These are phyloP conservation scores for Minunthozetes semirufus DNA, from an alignment of 2,888 invertebrate genomes.

Conservation along the genomic window DNA sequence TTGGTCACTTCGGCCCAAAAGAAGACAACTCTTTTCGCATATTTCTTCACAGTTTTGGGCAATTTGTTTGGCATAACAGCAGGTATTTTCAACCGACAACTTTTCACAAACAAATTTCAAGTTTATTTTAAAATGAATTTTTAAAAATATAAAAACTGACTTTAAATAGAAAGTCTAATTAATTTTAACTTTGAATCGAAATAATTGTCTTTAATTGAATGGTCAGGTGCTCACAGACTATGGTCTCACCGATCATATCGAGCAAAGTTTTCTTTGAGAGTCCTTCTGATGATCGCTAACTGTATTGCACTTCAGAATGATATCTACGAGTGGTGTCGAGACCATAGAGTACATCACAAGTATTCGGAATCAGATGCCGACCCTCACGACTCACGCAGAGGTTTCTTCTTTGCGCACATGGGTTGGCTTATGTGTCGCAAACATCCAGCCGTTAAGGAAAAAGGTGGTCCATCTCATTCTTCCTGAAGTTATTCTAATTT, in stretches of 20 bases:
- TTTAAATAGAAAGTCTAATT: too few relatives aligned
- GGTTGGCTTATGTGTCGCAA: conserved; percentile 53
- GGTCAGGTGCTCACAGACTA: conserved; percentile 73
- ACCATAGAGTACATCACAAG: conserved; percentile 48
- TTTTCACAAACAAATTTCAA: too few relatives aligned
- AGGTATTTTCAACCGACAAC: neutral
- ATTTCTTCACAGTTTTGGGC: conserved; percentile 22
- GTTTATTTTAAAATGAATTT: too few relatives aligned
- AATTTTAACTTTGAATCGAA: too few relatives aligned
- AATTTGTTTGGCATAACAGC: conserved; percentile 68
- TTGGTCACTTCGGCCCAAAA: conserved; percentile 39
- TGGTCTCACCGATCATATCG: conserved; percentile 92
- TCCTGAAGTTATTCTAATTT: too few relatives aligned
- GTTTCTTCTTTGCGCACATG: conserved; percentile 54
- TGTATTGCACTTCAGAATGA: conserved; percentile 57
- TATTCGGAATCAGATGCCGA: conserved; percentile 49
- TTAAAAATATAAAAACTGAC: too few relatives aligned
- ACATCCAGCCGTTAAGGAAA: conserved; percentile 49
- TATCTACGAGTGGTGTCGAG: conserved; percentile 45
- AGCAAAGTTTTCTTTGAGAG: conserved; percentile 72
- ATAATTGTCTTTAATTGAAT: neutral
- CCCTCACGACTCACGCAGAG: conserved; percentile 48
- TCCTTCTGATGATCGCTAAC: conserved; percentile 70
- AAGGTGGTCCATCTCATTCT: conserved; percentile 40
- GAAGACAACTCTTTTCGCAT: conserved; percentile 39